Base-by-base conservation (phyloP, 2,113 vertebrate genomes). In the Paradoxurus hermaphroditus region DNA sequence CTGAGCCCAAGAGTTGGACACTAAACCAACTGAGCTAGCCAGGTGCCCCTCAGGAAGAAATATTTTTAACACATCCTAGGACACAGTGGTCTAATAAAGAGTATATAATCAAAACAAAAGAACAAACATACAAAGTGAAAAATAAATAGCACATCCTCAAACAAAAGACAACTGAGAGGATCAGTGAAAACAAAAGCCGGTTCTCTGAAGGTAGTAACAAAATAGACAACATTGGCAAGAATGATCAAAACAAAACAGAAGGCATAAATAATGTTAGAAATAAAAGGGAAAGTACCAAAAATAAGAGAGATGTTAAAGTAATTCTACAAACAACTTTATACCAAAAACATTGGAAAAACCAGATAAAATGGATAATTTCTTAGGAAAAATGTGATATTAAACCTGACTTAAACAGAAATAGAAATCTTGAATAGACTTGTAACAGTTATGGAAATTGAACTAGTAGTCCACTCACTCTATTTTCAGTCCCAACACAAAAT, bases 361-460 rank as follows among this genome's bases (percentile, higher is more conserved):
- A 81, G 9, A 84, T 23, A 41, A 65, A 91, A 86, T 27, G 3
- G 13, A 21, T 31, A 59, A 81, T n/a, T 90, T 85, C 53, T 93
- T 70, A 88, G 83, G 15, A 87, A 96, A 96, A 91, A 73, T 31
- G 49, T 81, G 34, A 86, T 18, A 65, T 29, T 63, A 93, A 93
- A 72, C 12, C 21, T 23, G 56, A 51, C 44, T 93, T 27, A 93
- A 86, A 44, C 21, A 90, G 29, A 95, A 75, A 77, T 36, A 90
- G 34, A 87, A 81, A 90, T 14, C 21, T 29, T 67, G 44, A 86
- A 56, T 31, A 89, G 7, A 65, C 6, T n/a, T 70, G 4, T 19
- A 46, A 46, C 72, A 81, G 65, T 27, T 70, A 84, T 15, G 12
- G 13, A 94, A 94, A 75, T 5, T 62, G 23, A 77, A 83, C 41